Evolutionary conservation across 2,113 vertebrate genomes (phyloP), one percentile per base, ranked within the genome.

Genomic region (Gnathonemus longibarbis): DNA sequence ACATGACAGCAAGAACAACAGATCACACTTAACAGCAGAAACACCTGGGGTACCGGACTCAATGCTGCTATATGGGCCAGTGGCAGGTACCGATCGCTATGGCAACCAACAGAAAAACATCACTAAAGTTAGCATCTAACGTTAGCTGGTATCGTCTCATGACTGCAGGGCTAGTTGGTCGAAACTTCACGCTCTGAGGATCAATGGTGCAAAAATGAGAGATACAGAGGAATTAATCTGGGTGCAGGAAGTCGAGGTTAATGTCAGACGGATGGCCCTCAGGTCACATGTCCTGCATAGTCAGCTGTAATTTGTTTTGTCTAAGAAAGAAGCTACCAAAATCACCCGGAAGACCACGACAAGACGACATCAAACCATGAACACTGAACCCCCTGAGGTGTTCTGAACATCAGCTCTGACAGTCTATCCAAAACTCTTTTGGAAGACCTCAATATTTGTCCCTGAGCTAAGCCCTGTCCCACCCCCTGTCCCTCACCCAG

Each of bases 1-100:
- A 87, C 45, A 87, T 90, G 90, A 84, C 89, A 89, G 49, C 91
- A 94, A 92, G 92, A 90, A 62, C 91, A 86, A 91, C 90, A 91
- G 74, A 77, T 24, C 42, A 62, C 39, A 45, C 58, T 27, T 9
- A 27, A 66, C 15, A 62, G 35, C 86, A 53, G 86, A 87, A n/a
- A 27, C 24, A 56, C 74, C 17, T 2, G 15, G 31, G 35, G 70
- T 2, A 35, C 15, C 1, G 5, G 27, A 39, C 15, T 5, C 17
- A 39, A 21, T 10, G 31, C 13, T 35, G 49, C 27, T 39, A 19
- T 42, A 42, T 8, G 31, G 35, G 13, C 31, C 15, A 80, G 74
- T 17, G 15, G 15, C 42, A 19, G 85, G 6, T 11, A 9, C 85
- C 1, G 13, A 48, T n/a, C 10, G 45, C 83, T 21, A 48, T 48